Percentiles rank a stretch among this genome's conserved stretches.
phyloP scores from a whole-genome alignment of 2,797 vertebrate species.

The Rhynchotus rufescens region DNA sequence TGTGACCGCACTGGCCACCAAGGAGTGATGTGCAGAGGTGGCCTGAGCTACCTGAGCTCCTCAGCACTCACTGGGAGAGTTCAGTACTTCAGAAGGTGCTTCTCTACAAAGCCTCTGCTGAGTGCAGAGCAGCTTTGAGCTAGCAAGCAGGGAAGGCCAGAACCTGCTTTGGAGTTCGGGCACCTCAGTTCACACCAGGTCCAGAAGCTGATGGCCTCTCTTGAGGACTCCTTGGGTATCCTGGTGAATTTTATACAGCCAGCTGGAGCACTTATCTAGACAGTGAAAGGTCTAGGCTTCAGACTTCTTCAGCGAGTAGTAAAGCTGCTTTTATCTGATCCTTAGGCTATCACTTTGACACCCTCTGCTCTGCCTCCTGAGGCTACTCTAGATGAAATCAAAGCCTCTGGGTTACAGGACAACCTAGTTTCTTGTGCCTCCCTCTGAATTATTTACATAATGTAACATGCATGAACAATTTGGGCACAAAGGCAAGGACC shows the following conservation, averaged over 20 bases:
- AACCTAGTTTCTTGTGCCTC: no score
- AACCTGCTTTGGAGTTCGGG: neutral
- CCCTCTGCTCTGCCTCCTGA: neutral
- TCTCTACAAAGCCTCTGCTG: neutral
- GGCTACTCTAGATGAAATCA: neutral
- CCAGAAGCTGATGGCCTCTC: neutral
- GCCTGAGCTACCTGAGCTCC: neutral
- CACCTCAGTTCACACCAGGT: neutral
- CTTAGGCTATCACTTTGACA: neutral
- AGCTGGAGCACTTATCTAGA: neutral
- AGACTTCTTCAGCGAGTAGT: neutral
- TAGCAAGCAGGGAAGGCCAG: fast-evolving
- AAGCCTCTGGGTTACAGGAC: neutral
- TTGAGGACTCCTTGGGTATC: neutral
- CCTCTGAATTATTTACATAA: neutral
- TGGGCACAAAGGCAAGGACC: neutral
- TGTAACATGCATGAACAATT: neutral
- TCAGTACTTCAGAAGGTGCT: neutral
- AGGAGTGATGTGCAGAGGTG: neutral
- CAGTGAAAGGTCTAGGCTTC: neutral
- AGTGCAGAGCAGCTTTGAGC: neutral
- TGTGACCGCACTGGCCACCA: no score
- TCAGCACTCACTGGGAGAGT: neutral
- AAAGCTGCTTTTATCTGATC: neutral
- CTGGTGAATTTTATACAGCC: neutral